phyloP scores from a whole-genome alignment of 2,113 vertebrate genomes.

The Bos taurus region DNA sequence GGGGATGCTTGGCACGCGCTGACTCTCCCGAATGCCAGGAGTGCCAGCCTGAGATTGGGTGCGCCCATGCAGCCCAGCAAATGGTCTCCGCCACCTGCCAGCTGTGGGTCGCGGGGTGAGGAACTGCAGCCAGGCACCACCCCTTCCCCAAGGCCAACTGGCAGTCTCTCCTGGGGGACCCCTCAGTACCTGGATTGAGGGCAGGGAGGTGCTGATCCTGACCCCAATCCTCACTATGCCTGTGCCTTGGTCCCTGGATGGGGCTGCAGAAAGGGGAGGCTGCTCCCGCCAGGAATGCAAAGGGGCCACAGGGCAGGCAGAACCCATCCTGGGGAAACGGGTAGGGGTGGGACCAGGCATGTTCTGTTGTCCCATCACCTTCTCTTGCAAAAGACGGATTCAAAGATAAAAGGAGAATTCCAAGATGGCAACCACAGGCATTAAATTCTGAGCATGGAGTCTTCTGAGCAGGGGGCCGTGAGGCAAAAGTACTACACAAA shows the following conservation, averaged over 20 bases:
- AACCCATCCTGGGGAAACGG: background rate
- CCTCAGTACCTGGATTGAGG: background rate
- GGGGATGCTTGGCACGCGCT: background rate
- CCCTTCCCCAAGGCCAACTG: background rate
- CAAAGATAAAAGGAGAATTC: background rate
- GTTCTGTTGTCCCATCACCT: too few species aligned
- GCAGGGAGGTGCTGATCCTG: background rate
- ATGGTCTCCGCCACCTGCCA: background rate
- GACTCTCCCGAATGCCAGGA: background rate
- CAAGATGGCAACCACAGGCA: background rate
- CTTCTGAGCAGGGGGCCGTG: background rate
- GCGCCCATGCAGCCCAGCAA: fast-evolving
- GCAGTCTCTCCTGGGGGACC: background rate
- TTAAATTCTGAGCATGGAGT: background rate
- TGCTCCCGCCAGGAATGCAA: too few species aligned
- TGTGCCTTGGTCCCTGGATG: background rate
- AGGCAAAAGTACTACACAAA: background rate
- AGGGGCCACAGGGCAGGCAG: background rate
- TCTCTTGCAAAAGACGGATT: background rate
- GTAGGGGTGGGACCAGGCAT: background rate
- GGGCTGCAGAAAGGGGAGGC: background rate
- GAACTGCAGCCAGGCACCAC: background rate
- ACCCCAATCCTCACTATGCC: background rate
- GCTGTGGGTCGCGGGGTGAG: fast-evolving
- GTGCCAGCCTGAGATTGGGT: fast-evolving